Base-by-base conservation (phyloP, 1,140 invertebrate genomes). In the Lepidurus packardi region DNA sequence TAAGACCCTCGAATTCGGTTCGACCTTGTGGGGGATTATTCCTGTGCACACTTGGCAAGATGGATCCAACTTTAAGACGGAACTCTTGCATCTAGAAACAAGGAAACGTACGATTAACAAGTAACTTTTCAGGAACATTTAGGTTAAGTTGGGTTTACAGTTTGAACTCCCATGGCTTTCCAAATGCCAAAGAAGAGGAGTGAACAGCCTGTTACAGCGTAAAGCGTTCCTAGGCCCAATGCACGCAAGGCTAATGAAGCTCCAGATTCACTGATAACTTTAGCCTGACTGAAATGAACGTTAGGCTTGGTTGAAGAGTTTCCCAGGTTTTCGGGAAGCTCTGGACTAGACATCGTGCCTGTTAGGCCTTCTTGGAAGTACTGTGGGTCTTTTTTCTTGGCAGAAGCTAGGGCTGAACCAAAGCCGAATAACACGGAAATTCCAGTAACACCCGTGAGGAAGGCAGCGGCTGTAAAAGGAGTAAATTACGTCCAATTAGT, bases 131-230 rank as follows among this genome's bases (percentile, higher is more conserved):
- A 65, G 0, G 10, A 73, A 8, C 43, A 25, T 16, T 25, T 43
- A n/a, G 5, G 13, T 79, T 44, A 43, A 77, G 7, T 77, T 77
- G n/a, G 7, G n/a, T 84, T 86, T 83, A 93, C 91, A 89, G 92
- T 89, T 81, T 90, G 89, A 43, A 93, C 94, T 80, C 94, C 95
- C 44, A 93, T 91, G 8, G 95, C 81, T 87, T 96, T 97, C 93
- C 94, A 97, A 78, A 96, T 90, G 11, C 89, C 88, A 85, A 91
- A 95, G 84, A 91, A 93, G 77, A 97, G 85, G 74, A 93, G 83
- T 13, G 92, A 89, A 81, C 94, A 93, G 11, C 94, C 94, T 47
- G 91, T 87, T 16, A 95, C 87, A 0, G 95, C 93, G 85, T 94
- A 96, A 1, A 96, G 82, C 6, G 93, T 93, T 3, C 94, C 95